phyloP scores from a whole-genome alignment of 2,888 invertebrate species.

The Limnephilus rhombicus region DNA sequence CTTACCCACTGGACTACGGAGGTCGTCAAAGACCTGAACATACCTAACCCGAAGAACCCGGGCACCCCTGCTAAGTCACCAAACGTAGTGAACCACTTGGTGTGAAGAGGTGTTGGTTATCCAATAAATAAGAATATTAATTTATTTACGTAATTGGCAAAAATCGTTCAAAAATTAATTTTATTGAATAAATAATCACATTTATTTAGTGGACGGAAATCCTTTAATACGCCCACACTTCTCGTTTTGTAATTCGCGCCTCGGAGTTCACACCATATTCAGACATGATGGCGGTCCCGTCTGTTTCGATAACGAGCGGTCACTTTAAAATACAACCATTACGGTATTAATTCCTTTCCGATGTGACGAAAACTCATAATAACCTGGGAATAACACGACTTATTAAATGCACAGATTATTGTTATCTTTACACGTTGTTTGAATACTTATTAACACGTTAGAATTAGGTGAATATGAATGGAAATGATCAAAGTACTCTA shows the following conservation, averaged over 20 bases:
- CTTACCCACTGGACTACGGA: too few relatives aligned
- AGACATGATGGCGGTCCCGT: conserved; percentile 35
- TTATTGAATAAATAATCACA: not conserved
- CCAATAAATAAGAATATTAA: too few relatives aligned
- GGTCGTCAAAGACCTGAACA: too few relatives aligned
- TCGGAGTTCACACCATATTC: conserved; percentile 31
- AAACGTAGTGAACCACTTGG: too few relatives aligned
- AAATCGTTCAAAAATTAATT: too few relatives aligned
- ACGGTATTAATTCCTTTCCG: conserved; percentile 22
- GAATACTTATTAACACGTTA: not conserved
- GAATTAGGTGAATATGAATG: not conserved
- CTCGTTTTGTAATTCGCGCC: conserved; percentile 27
- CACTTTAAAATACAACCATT: conserved; percentile 21
- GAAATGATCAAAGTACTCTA: not conserved
- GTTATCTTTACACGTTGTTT: conserved; percentile 6
- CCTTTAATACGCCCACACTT: not conserved
- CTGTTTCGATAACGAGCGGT: conserved; percentile 45
- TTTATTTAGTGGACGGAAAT: not conserved
- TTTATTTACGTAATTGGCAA: too few relatives aligned
- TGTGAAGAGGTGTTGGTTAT: too few relatives aligned
- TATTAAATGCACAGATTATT: not conserved
- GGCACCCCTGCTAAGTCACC: too few relatives aligned
- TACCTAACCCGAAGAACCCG: too few relatives aligned
- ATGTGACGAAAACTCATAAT: conserved; percentile 43
- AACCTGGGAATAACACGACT: not conserved